phyloP scores from a whole-genome alignment of 2,113 vertebrate genomes.

The Apteryx mantelli region DNA sequence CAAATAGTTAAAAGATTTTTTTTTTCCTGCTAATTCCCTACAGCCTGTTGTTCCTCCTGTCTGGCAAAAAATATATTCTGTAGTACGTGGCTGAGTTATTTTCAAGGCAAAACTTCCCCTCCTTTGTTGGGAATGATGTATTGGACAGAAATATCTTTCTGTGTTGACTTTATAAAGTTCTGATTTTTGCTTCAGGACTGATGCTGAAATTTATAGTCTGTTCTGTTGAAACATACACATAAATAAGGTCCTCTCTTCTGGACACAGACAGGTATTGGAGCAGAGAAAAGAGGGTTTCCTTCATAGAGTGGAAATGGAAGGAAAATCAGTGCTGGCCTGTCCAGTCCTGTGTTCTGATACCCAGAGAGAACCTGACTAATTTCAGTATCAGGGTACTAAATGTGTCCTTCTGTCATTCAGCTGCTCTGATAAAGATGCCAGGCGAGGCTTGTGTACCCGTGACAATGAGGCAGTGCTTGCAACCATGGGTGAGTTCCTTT shows the following conservation, averaged over 20 bases:
- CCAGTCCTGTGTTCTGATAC: neutral
- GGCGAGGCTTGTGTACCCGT: conserved; percentile 71
- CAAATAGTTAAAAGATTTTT: neutral
- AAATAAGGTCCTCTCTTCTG: neutral
- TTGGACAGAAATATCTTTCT: neutral
- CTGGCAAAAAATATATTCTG: neutral
- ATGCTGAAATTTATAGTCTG: neutral
- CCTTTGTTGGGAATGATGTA: neutral
- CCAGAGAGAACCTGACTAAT: neutral
- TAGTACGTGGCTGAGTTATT: neutral
- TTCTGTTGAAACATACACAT: neutral
- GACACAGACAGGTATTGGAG: neutral
- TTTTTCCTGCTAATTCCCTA: neutral
- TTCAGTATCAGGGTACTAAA: neutral
- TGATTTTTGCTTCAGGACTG: neutral
- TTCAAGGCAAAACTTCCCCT: neutral
- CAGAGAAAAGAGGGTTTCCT: neutral
- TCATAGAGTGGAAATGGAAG: neutral
- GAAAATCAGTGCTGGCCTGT: neutral
- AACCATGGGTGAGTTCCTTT: conserved; percentile 71
- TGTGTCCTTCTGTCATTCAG: conserved; percentile 66
- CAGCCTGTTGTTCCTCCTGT: neutral
- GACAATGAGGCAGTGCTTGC: conserved; percentile 79
- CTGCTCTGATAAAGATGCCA: conserved; percentile 79
- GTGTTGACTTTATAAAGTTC: neutral